Conservation (phyloP, 2,797 vertebrate species). For the Eidolon dupreanum region DNA sequence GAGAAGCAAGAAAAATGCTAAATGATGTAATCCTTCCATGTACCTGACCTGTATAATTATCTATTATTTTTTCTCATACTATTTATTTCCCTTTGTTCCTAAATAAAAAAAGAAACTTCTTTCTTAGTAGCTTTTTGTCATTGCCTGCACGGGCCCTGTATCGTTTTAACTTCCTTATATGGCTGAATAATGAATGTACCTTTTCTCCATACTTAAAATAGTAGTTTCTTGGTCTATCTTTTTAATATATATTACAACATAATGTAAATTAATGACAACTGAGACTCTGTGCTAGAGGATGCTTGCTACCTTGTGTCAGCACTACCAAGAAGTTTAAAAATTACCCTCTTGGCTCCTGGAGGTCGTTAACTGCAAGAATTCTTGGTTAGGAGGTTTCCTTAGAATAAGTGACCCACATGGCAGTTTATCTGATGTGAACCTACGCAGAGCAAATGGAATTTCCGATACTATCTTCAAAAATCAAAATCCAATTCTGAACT, state of each 20-base stretch:
- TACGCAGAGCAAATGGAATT: not conserved
- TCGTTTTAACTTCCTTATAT: not conserved
- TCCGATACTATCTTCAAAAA: not conserved
- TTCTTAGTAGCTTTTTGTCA: not conserved
- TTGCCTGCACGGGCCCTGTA: not conserved
- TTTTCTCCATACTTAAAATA: conserved; percentile 35
- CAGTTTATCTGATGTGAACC: not conserved
- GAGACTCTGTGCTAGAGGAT: not conserved
- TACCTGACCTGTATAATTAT: not conserved
- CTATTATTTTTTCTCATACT: not conserved
- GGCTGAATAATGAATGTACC: conserved; percentile 5
- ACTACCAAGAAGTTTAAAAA: not conserved
- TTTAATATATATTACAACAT: not conserved
- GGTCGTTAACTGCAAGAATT: not conserved
- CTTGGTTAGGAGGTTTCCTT: not conserved
- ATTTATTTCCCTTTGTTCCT: not conserved
- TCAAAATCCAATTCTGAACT: not conserved
- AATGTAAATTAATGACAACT: not conserved
- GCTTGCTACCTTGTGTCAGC: not conserved
- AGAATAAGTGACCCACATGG: not conserved
- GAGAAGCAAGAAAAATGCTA: not conserved
- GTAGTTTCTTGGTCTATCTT: not conserved
- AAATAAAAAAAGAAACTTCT: conserved; percentile 4
- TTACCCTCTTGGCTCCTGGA: not conserved
- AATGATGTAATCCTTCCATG: not conserved